phyloP scores from a whole-genome alignment of 1,140 invertebrate genomes.

The Anthonomus grandis region DNA sequence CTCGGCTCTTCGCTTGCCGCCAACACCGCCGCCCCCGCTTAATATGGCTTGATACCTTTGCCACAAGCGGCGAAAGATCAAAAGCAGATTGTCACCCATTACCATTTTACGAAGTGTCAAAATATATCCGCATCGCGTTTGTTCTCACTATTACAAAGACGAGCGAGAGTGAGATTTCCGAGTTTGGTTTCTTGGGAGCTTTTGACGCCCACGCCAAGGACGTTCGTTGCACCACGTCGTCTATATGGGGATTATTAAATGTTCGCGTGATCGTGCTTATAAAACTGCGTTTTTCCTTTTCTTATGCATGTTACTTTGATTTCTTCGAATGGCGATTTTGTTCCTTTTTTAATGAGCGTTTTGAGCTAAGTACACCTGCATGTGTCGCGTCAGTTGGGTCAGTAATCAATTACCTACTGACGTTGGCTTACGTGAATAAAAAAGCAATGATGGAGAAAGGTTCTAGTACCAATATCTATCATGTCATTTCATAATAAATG shows the following conservation, averaged over 20 bases:
- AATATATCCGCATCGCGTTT: constrained; percentile 27
- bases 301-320: not conserved
- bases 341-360: too few relatives aligned
- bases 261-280: constrained; percentile 6
- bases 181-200: too few relatives aligned
- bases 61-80: too few relatives aligned
- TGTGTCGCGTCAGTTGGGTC: too few relatives aligned
- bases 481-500: too few relatives aligned
- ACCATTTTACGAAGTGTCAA: constrained; percentile 26
- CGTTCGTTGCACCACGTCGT: constrained; percentile 18
- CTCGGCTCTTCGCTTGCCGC: constrained; percentile 38
- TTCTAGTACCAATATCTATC: too few relatives aligned
- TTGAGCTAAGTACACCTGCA: too few relatives aligned
- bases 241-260: too few relatives aligned
- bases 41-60: constrained; percentile 6
- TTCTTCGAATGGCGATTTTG: not conserved
- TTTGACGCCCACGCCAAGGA: constrained; percentile 18
- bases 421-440: too few relatives aligned
- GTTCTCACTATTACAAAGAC: constrained; percentile 26
- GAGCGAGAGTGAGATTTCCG: not conserved
- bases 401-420: too few relatives aligned
- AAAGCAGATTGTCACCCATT: constrained; percentile 28
- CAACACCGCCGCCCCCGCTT: constrained; percentile 39
- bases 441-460: too few relatives aligned
- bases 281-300: not conserved